Evolutionary conservation across 2,888 invertebrate species (phyloP), one percentile per base, ranked within the genome.

Genomic region (Athrips mouffetella): DNA sequence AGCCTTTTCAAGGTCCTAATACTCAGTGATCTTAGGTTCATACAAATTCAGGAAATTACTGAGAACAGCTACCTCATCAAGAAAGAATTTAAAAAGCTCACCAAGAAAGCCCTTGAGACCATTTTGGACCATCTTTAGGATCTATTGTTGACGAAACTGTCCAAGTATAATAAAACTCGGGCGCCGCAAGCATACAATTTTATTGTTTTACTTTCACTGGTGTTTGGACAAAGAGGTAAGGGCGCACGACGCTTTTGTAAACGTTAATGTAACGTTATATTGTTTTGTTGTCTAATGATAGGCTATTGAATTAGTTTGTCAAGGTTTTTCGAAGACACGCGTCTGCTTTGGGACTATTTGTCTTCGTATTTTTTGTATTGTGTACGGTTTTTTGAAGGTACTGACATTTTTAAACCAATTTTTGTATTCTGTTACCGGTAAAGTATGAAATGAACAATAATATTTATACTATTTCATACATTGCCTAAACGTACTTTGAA

Each of bases 141-240:
- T 8, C 23, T 27, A 37, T 42, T 42, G 42, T 45, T 46, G 11
- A 16, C 18, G 47, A 53, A 57, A 49, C 54, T 50, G 53, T 63
- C 66, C 66, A 47, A 52, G 51, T 48, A 59, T 62, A n/a, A n/a
- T n/a, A 67, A 69, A 74, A 69, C 67, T 58, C 61, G 64, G 67
- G 67, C 60, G 66, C 65, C 63, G 55, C 52, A 51, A 39, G 27
- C 53, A 40, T 48, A 48, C 49, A 77, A 76, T 78, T 13, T 1
- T 18, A 8, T 15, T 35, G 16, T 41, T 76, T 83, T 76, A 78
- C 85, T 85, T 83, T 84, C 80, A 67, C 76, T 57, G 57, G 40
- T 47, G 37, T 23, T 49, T 20, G 46, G 48, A 74, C 73, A 76
- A 74, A 66, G 65, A 55, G 45, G 54, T 62, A 60, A 68, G 65